Conservation (phyloP, 2,113 vertebrate species). For the Atrichornis clamosus region DNA sequence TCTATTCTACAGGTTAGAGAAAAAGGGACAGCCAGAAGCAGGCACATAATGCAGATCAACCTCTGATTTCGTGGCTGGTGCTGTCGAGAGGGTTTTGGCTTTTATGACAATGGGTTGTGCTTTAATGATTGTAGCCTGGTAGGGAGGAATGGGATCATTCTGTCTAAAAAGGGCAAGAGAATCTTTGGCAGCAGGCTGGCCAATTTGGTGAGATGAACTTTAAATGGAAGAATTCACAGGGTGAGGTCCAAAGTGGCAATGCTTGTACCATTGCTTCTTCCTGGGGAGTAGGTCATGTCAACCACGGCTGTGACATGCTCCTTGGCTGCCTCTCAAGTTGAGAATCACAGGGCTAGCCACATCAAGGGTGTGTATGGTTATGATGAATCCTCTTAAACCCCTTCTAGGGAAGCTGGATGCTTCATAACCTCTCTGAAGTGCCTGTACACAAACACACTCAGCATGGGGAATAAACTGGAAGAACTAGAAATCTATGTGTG, state of each 20-base stretch:
- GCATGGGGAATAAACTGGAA: background rate
- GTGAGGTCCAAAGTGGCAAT: background rate
- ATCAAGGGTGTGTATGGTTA: background rate
- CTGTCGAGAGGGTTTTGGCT: background rate
- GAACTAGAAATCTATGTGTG: fast-evolving
- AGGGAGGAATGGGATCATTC: background rate
- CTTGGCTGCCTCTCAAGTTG: background rate
- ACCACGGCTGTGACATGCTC: background rate
- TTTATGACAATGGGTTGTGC: background rate
- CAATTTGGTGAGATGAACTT: background rate
- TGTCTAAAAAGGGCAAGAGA: background rate
- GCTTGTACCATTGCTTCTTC: too few relatives aligned
- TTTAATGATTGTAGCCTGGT: background rate
- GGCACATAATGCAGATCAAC: background rate
- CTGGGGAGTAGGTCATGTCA: background rate
- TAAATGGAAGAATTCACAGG: background rate
- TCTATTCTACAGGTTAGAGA: background rate
- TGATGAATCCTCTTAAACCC: background rate
- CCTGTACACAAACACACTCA: background rate
- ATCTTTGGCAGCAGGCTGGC: background rate
- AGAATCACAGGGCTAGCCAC: background rate
- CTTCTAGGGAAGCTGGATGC: background rate
- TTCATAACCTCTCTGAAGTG: background rate
- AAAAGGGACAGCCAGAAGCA: background rate
- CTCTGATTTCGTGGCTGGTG: background rate